A percentile compares a stretch with the other conserved stretches of the same genome.
Conservation (phyloP, 2,113 vertebrate genomes). For the Tauraco erythrolophus region DNA sequence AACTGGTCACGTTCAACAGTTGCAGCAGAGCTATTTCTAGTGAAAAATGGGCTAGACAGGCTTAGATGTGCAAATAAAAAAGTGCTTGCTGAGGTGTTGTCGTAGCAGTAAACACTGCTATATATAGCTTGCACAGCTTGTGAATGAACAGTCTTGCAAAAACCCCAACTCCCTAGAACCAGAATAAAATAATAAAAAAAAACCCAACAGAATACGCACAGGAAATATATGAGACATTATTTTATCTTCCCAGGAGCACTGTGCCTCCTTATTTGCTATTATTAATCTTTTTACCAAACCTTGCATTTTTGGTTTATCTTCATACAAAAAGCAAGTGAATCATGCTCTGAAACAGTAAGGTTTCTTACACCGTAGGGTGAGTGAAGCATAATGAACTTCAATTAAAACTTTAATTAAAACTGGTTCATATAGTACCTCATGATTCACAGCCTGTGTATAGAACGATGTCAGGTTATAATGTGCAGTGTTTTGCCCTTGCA, state of each 20-base stretch:
- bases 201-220: neutral
- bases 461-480: neutral
- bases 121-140: neutral
- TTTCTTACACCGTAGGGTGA: neutral
- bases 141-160: slow-evolving; percentile 17
- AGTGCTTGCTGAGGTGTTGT: neutral
- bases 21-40: slow-evolving; percentile 49
- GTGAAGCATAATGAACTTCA: neutral
- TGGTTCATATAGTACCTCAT: neutral
- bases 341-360: neutral
- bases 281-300: neutral
- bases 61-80: slow-evolving; percentile 17
- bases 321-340: neutral
- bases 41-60: neutral
- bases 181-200: neutral
- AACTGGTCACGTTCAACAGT: slow-evolving; percentile 26
- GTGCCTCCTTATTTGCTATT: neutral
- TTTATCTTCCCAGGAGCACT: neutral
- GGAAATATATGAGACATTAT: neutral
- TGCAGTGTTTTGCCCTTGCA: neutral
- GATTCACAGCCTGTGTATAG: neutral
- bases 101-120: neutral
- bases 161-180: accelerated
- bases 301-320: neutral
- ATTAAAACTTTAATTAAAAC: slow-evolving; percentile 3